Conservation (phyloP, 2,888 invertebrate genomes). For the Agriopis leucophaearia region DNA sequence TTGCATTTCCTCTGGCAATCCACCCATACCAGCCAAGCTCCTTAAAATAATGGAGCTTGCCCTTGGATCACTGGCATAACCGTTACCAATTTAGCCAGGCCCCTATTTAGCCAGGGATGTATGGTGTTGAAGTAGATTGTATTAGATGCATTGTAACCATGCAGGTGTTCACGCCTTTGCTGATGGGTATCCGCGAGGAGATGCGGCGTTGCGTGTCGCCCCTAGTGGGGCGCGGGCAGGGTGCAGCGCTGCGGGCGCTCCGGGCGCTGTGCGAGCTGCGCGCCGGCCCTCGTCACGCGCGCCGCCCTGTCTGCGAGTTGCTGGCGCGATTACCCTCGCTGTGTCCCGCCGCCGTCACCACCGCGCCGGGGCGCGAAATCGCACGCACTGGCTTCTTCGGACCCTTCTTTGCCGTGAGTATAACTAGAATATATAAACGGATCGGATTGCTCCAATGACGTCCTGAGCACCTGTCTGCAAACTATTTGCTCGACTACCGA, state of each 20-base stretch:
- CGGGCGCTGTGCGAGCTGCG: slow-evolving; percentile 94
- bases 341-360: slow-evolving; percentile 91
- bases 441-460: too few relatives aligned
- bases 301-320: slow-evolving; percentile 89
- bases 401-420: slow-evolving; percentile 93
- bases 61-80: too few relatives aligned
- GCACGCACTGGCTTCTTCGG: slow-evolving; percentile 95
- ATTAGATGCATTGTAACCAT: neutral
- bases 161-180: slow-evolving; percentile 77
- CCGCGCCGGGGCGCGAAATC: slow-evolving; percentile 94
- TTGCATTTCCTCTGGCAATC: too few relatives aligned
- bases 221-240: slow-evolving; percentile 89
- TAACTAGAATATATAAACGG: neutral
- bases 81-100: too few relatives aligned
- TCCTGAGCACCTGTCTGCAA: too few relatives aligned
- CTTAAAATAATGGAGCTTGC: too few relatives aligned
- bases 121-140: too few relatives aligned
- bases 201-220: slow-evolving; percentile 90
- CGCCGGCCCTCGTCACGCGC: slow-evolving; percentile 87
- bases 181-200: slow-evolving; percentile 80
- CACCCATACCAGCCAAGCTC: too few relatives aligned
- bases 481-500: neutral
- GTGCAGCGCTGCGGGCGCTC: slow-evolving; percentile 90
- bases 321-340: slow-evolving; percentile 80
- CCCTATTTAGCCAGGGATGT: too few relatives aligned